phyloP scores from a whole-genome alignment of 2,113 vertebrate species.

The Lampris megalopsis region DNA sequence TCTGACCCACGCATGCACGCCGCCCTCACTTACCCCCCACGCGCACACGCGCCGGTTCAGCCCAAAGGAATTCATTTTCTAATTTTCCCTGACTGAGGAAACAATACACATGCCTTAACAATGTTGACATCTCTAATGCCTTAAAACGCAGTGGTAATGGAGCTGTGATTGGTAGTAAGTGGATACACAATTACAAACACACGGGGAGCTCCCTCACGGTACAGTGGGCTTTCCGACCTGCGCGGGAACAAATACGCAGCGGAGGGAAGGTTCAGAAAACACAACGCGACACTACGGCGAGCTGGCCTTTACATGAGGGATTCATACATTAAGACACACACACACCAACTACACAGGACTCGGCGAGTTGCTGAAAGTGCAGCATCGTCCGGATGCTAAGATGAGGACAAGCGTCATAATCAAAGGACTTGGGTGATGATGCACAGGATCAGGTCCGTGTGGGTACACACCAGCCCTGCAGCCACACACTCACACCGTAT shows the following conservation, averaged over 20 bases:
- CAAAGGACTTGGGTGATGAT: no score
- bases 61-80: constrained; percentile 84
- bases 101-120: constrained; percentile 84
- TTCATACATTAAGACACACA: not conserved
- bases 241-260: not conserved
- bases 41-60: constrained; percentile 88
- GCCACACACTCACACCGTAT: constrained; percentile 74
- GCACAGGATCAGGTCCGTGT: no score
- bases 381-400: no score
- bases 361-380: no score
- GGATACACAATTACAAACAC: constrained; percentile 67
- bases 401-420: no score
- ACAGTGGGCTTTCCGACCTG: constrained; percentile 25
- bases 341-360: not conserved
- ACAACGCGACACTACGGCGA: not conserved
- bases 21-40: constrained; percentile 47
- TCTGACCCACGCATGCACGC: constrained; percentile 58
- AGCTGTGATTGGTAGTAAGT: constrained; percentile 75
- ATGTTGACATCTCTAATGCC: constrained; percentile 85
- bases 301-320: not conserved
- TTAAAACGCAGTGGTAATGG: constrained; percentile 81
- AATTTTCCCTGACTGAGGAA: constrained; percentile 86
- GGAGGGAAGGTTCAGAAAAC: constrained; percentile 10
- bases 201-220: constrained; percentile 43
- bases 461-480: no score